Evolutionary conservation across 2,888 invertebrate genomes (phyloP).

Genomic region (Plagodis dolabraria): DNA sequence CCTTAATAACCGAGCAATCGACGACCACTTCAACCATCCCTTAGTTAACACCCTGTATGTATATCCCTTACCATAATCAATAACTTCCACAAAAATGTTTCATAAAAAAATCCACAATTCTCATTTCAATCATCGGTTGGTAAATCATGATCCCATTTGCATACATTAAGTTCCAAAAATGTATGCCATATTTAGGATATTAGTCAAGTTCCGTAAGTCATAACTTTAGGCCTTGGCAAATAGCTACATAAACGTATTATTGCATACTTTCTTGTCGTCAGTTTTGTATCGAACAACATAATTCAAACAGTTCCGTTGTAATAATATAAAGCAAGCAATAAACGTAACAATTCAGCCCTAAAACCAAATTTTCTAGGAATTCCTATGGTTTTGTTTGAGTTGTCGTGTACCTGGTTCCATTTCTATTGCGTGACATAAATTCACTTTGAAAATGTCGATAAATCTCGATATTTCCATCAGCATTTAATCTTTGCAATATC

Average conservation of each 20-base stretch:
- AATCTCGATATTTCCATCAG: not conserved
- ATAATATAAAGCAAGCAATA: slow-evolving; percentile 21
- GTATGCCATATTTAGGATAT: not conserved
- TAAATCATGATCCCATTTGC: not conserved
- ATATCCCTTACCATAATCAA: not conserved
- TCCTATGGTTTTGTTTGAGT: slow-evolving; percentile 29
- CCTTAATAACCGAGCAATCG: no score
- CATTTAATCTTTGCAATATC: not conserved
- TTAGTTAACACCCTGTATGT: no score
- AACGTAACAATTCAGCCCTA: slow-evolving; percentile 30
- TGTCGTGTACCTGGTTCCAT: slow-evolving; percentile 30
- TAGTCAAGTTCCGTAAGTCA: not conserved
- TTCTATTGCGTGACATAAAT: slow-evolving; percentile 26
- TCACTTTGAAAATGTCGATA: slow-evolving; percentile 7
- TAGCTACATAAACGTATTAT: not conserved
- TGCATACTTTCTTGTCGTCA: slow-evolving; percentile 1
- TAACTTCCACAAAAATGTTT: not conserved
- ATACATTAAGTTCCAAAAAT: not conserved
- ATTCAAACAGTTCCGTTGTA: slow-evolving; percentile 12
- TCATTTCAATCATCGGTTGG: not conserved
- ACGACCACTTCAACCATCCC: no score
- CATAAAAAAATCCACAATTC: not conserved
- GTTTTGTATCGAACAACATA: slow-evolving; percentile 15
- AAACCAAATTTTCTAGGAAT: slow-evolving; percentile 26
- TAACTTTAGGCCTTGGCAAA: not conserved